Evolutionary conservation across 2,797 vertebrate genomes (phyloP), one percentile per base, ranked within the genome.

Genomic region (Smutsia temminckii): DNA sequence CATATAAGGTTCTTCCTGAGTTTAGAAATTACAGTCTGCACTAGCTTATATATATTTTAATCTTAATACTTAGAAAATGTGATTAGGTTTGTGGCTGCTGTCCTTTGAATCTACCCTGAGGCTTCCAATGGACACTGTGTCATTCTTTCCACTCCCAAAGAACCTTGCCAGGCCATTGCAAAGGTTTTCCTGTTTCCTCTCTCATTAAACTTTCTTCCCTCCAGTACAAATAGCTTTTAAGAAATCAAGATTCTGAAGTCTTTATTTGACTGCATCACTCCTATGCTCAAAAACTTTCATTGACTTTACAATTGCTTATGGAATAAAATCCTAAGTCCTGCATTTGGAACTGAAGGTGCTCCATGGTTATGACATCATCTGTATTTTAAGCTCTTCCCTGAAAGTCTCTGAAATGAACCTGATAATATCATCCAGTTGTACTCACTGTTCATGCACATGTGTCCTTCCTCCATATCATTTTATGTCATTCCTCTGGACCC

Each of bases 171-270:
- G 40, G 32, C 18, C 59, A 83, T 34, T 79, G 61, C 29, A 79
- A 11, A 46, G 37, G 11, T 69, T 77, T 69, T 37, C 21, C 20
- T 93, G 6, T 85, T 74, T 95, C 89, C 37, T 89, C 37, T 90
- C 23, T 89, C 63, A 79, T 10, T 66, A 46, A 85, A 32, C 16
- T 86, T 59, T 42, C 66, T 71, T 69, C 29, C 49, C 17, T 87
- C 37, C 5, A 46, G 25, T 51, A 51, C 40, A 63, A 42, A 89
- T 34, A 69, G n/a, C 37, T 88, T 83, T 91, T 37, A 71, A 64
- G 32, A 40, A 46, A 93, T 93, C 34, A 94, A 78, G 34, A 71
- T 64, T 85, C 16, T n/a, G 75, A 85, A 95, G 61, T 88, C 51
- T 90, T 53, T 83, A 6, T 81, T 66, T 74, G 21, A 78, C 55